Percentiles rank a stretch among this genome's conserved stretches.
phyloP scores from a whole-genome alignment of 2,888 invertebrate species.

The Andrena flavipes region DNA sequence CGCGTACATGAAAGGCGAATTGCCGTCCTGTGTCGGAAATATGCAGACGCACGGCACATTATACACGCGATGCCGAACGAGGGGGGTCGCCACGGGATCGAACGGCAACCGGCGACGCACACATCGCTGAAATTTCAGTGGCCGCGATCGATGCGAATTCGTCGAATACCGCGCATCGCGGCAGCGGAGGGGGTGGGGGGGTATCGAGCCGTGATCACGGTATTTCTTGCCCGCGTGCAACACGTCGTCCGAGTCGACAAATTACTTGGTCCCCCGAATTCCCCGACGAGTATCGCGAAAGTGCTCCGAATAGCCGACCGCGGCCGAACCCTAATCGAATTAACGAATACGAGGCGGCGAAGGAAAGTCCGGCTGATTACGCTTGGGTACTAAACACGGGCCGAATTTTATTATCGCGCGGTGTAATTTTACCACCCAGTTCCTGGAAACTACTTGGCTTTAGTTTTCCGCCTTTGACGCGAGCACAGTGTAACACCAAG shows the following conservation, averaged over 20 bases:
- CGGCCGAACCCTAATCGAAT: conserved; percentile 14
- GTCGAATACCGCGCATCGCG: conserved; percentile 5
- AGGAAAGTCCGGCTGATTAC: neutral
- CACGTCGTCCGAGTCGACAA: conserved; percentile 52
- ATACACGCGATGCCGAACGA: conserved; percentile 48
- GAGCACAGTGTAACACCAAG: too few species aligned
- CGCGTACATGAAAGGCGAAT: conserved; percentile 45
- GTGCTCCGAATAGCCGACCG: conserved; percentile 14
- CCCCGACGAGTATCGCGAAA: conserved; percentile 46
- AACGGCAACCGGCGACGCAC: neutral
- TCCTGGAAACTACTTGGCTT: too few species aligned
- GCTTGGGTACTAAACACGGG: neutral
- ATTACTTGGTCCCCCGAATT: conserved; percentile 55
- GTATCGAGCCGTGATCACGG: conserved; percentile 49
- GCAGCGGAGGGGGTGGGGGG: too few species aligned
- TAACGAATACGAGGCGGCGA: neutral
- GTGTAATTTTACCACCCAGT: too few species aligned
- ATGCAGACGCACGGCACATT: conserved; percentile 54
- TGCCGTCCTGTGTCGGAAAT: conserved; percentile 48
- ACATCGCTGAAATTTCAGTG: conserved; percentile 51
- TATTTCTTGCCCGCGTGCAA: conserved; percentile 55
- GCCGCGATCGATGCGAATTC: conserved; percentile 21
- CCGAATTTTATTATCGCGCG: too few species aligned
- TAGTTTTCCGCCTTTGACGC: too few species aligned
- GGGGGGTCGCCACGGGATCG: neutral